Evolutionary conservation across 37 sponge, comb jelly and placozoan genomes (phyloP), one percentile per base, ranked within the genome.

Genomic region (Mnemiopsis leidyi): DNA sequence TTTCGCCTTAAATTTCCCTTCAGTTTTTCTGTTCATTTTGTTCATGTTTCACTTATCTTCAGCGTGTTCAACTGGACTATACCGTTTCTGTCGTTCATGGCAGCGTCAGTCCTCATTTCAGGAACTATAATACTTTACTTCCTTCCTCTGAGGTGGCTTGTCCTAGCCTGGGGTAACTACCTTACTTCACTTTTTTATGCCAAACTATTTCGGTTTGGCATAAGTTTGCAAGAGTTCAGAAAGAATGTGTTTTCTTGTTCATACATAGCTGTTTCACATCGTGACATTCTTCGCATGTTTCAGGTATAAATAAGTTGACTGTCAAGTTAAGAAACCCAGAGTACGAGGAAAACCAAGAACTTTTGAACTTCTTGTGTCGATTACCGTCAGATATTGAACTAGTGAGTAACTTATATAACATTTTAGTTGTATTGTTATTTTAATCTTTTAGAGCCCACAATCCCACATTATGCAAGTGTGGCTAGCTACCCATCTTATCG

Each of bases 241-340:
- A n/a, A n/a, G n/a, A n/a, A n/a, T n/a, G n/a, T n/a, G n/a, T n/a
- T n/a, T n/a, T n/a, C n/a, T n/a, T n/a, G n/a, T n/a, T n/a, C n/a
- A n/a, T n/a, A n/a, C n/a, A n/a, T n/a, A n/a, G n/a, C n/a, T n/a
- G n/a, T n/a, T n/a, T n/a, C 61, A 48, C 61, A 48, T 48, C 61
- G 5, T 48, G 61, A 48, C 9, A 48, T 48, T 48, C 5, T 48
- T 48, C 13, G 5, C 61, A 48, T 13, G 5, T 48, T 48, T 3
- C 75, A 97, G 97, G 97, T 29, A 69, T 97, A 25, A 96, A 97
- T 93, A 97, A 97, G 94, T 94, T 96, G 69, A 94, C 98, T 23
- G 96, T 96, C 69, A 79, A 93, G 75, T 92, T 97, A 0, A 92
- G 94, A 20, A 95, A 96, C 2, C 98, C 96, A 7, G 93, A 96